phyloP scores from a whole-genome alignment of 2,113 vertebrate genomes.

The Tenebrosternarchus preto region DNA sequence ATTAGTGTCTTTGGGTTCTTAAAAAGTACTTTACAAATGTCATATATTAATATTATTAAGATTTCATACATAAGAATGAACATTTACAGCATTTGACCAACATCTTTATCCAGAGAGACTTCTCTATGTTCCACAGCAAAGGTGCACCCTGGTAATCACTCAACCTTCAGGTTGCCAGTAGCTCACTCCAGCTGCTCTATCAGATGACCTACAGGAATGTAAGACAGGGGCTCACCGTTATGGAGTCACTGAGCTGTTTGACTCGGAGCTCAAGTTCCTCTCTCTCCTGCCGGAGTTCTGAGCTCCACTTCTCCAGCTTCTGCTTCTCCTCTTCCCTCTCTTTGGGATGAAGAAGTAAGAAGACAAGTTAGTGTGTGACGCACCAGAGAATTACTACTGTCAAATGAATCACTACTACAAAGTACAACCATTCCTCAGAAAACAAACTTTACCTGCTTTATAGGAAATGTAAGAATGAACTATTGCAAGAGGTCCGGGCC shows the following conservation, averaged over 20 bases:
- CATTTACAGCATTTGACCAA: background rate
- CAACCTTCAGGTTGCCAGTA: too few species aligned
- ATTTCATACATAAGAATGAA: background rate
- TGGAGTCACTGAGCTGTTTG: slow-evolving; percentile 86
- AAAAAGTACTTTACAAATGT: too few species aligned
- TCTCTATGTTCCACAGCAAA: too few species aligned
- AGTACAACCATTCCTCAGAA: too few species aligned
- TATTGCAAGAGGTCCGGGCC: slow-evolving; percentile 90
- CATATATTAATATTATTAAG: too few species aligned
- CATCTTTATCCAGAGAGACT: background rate
- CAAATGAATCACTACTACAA: background rate
- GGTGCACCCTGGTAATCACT: too few species aligned
- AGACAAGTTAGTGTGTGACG: background rate
- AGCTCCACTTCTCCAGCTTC: slow-evolving; percentile 87
- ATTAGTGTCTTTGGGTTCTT: too few species aligned
- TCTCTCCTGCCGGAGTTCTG: slow-evolving; percentile 86
- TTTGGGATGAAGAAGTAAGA: slow-evolving; percentile 46
- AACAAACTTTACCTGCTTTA: slow-evolving; percentile 81
- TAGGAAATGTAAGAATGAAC: slow-evolving; percentile 93
- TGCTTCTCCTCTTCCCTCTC: slow-evolving; percentile 91
- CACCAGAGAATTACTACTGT: background rate
- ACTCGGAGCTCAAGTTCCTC: slow-evolving; percentile 87
- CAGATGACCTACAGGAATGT: too few species aligned
- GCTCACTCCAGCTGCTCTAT: too few species aligned
- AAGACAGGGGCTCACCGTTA: slow-evolving; percentile 79